These are phyloP conservation scores for Limnephilus rhombicus DNA, from an alignment of 2,888 invertebrate genomes.

Conservation along the genomic window DNA sequence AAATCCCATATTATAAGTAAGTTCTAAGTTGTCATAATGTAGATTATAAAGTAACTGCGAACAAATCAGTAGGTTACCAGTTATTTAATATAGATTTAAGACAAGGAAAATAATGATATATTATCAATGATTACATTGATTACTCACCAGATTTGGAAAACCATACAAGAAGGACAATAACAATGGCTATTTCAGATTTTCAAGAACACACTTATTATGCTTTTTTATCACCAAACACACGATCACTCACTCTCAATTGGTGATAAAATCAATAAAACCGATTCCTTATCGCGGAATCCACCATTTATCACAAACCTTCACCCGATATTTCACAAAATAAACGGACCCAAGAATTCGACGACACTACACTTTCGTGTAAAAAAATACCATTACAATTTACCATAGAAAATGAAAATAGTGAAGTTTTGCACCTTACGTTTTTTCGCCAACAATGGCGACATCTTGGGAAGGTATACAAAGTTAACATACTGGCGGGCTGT, in stretches of 20 bases:
- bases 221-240: conserved; percentile 19
- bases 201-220: neutral
- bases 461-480: neutral
- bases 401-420: conserved; percentile 11
- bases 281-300: neutral
- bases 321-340: conserved; percentile 5
- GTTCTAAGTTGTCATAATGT: neutral
- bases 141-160: conserved; percentile 37
- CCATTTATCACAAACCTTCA: neutral
- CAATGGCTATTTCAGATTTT: conserved; percentile 2
- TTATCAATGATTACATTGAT: neutral
- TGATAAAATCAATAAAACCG: conserved; percentile 11
- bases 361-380: conserved; percentile 33
- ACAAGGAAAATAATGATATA: neutral
- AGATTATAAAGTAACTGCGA: neutral
- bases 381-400: conserved; percentile 4
- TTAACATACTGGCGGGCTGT: neutral
- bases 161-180: conserved; percentile 44
- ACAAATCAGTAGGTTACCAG: neutral
- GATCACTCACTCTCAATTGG: neutral
- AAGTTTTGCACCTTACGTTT: neutral
- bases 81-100: neutral
- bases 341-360: conserved; percentile 16
- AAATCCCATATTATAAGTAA: neutral
- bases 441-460: neutral